phyloP scores from a whole-genome alignment of 2,113 vertebrate genomes.

The Hyperoodon ampullatus region DNA sequence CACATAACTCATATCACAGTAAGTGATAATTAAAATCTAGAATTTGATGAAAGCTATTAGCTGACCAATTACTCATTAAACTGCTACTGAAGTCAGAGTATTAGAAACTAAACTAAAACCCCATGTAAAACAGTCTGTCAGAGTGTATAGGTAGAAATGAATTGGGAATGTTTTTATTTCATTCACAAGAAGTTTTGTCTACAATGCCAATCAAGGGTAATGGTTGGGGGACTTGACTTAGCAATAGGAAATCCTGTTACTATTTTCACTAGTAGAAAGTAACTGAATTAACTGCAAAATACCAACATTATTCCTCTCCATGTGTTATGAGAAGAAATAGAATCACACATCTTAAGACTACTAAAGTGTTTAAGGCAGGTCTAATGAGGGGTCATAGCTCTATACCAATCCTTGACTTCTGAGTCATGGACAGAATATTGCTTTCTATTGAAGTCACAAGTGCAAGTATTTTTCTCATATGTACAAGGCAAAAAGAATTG shows the following conservation, averaged over 20 bases:
- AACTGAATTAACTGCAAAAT: conserved; percentile 83
- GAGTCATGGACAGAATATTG: background rate
- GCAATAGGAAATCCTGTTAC: conserved; percentile 75
- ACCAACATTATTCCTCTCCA: conserved; percentile 76
- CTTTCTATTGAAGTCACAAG: background rate
- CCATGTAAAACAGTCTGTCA: conserved; percentile 34
- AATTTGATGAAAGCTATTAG: conserved; percentile 67
- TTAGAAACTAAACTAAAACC: conserved; percentile 62
- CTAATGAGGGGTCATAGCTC: conserved; percentile 68
- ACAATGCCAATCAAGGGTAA: conserved; percentile 74
- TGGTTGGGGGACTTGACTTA: conserved; percentile 54
- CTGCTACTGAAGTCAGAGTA: conserved; percentile 70
- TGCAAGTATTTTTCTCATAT: background rate
- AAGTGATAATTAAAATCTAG: conserved; percentile 32
- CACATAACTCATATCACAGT: background rate
- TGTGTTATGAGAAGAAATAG: conserved; percentile 72
- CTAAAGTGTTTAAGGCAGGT: conserved; percentile 78
- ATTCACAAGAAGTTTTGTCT: conserved; percentile 76
- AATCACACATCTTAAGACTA: conserved; percentile 54
- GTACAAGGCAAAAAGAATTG: background rate
- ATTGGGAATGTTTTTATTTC: conserved; percentile 71
- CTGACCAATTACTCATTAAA: conserved; percentile 69
- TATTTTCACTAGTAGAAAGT: conserved; percentile 80
- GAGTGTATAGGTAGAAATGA: conserved; percentile 1
- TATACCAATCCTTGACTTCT: conserved; percentile 39